phyloP scores from a whole-genome alignment of 2,888 invertebrate species.

The Torymus tubicola region DNA sequence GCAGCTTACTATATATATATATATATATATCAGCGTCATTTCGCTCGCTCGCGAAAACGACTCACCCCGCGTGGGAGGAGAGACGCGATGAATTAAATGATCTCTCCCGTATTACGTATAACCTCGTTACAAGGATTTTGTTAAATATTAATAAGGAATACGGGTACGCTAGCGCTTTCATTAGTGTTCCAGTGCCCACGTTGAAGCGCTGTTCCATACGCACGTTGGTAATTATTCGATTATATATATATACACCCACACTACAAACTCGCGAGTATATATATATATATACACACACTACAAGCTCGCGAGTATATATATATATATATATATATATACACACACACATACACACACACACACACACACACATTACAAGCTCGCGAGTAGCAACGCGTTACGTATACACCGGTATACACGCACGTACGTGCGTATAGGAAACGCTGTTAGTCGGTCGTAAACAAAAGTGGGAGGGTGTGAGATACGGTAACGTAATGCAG shows the following conservation, averaged over 20 bases:
- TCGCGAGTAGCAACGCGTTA: background rate
- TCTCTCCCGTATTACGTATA: conserved; percentile 23
- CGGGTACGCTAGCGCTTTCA: background rate
- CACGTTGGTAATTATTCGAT: conserved; percentile 12
- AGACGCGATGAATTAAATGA: conserved; percentile 28
- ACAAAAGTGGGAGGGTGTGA: too few species aligned
- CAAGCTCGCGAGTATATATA: too few species aligned
- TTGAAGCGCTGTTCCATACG: background rate
- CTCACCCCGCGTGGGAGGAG: background rate
- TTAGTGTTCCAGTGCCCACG: background rate
- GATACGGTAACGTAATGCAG: too few species aligned
- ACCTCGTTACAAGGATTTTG: conserved; percentile 31
- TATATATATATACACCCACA: too few species aligned
- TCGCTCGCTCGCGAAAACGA: background rate
- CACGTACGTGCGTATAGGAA: too few species aligned
- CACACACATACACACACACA: too few species aligned
- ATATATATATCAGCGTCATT: too few species aligned
- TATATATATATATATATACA: too few species aligned
- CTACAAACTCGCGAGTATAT: too few species aligned
- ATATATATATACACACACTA: too few species aligned
- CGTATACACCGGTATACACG: background rate
- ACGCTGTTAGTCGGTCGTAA: too few species aligned
- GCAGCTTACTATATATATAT: too few species aligned
- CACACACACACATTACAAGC: background rate
- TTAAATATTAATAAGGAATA: conserved; percentile 38